Percentiles rank a stretch among this genome's conserved stretches.
phyloP scores from a whole-genome alignment of 1,140 invertebrate genomes.

The Epicauta chinensis region DNA sequence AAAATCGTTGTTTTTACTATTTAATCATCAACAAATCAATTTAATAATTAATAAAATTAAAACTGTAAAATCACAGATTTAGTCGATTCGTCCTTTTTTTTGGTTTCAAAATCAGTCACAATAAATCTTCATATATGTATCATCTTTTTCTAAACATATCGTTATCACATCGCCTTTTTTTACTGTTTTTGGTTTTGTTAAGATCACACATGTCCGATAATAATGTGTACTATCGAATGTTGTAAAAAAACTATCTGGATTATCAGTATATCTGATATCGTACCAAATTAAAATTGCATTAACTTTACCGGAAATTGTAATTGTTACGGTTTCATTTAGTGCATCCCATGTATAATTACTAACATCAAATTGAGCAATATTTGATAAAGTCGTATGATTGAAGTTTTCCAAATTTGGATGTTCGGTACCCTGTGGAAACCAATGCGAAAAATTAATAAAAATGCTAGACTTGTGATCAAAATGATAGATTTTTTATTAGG shows the following conservation, averaged over 20 bases:
- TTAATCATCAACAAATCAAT: too few species aligned
- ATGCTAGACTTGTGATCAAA: too few species aligned
- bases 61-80: too few species aligned
- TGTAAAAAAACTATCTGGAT: neutral
- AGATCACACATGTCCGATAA: neutral
- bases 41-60: too few species aligned
- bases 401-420: conserved; percentile 28
- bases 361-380: conserved; percentile 1
- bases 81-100: too few species aligned
- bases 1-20: too few species aligned
- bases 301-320: neutral
- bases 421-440: conserved; percentile 24
- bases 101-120: conserved; percentile 1
- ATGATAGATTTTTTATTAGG: too few species aligned
- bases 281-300: conserved; percentile 8
- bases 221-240: conserved; percentile 7
- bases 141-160: neutral
- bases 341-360: neutral
- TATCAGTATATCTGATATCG: conserved; percentile 3
- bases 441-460: too few species aligned
- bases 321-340: neutral
- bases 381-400: neutral
- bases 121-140: conserved; percentile 3
- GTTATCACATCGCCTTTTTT: neutral
- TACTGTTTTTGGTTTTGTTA: neutral